Conservation (phyloP, 37 sponge, comb jelly and placozoan species). For the Halisarca cf. caerulea region DNA sequence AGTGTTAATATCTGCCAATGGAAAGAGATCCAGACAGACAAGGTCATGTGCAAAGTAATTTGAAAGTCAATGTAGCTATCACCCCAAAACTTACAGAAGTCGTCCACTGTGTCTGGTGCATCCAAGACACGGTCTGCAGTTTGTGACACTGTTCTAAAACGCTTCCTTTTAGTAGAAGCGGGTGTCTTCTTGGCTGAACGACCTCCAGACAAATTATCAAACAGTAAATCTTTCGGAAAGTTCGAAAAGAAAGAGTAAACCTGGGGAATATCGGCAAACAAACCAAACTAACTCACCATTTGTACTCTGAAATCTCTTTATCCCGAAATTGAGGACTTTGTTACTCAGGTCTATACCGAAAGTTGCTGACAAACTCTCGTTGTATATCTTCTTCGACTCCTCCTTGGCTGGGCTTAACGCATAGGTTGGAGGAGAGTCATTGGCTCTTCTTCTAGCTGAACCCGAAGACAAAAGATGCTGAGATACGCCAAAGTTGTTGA, state of each 20-base stretch:
- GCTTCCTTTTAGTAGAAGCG: slow-evolving; percentile 12
- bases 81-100: slow-evolving; percentile 67
- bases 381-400: background rate
- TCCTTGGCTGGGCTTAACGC: background rate
- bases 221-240: too few relatives aligned
- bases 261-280: too few relatives aligned
- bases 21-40: background rate
- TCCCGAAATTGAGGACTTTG: slow-evolving; percentile 9
- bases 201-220: too few relatives aligned
- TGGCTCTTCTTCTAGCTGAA: background rate
- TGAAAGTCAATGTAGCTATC: background rate
- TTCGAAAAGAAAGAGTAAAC: too few relatives aligned
- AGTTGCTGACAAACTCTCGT: background rate
- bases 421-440: background rate
- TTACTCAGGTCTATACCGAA: slow-evolving; percentile 12
- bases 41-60: background rate
- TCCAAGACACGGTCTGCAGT: slow-evolving; percentile 84
- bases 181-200: too few relatives aligned
- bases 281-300: slow-evolving; percentile 6
- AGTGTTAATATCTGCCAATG: slow-evolving; percentile 73
- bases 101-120: slow-evolving; percentile 85
- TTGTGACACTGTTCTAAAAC: slow-evolving; percentile 51
- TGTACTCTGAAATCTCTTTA: background rate
- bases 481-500: slow-evolving; percentile 44
- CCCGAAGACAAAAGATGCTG: slow-evolving; percentile 33